Base-by-base conservation (phyloP, 2,888 invertebrate species). In the Tachina grossa region DNA sequence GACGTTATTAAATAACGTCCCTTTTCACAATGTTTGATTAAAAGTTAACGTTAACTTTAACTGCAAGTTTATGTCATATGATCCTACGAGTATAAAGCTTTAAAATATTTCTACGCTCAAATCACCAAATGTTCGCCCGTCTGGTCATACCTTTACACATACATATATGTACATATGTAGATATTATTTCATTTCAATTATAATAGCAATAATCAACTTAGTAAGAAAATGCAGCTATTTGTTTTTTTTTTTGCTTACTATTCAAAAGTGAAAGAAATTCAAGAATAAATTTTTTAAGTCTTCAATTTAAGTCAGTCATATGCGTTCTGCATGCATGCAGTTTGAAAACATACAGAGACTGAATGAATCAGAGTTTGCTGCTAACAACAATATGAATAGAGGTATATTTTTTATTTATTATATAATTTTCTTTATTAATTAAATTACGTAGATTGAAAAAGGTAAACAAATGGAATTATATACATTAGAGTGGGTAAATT, bases 281-380 rank as follows among this genome's bases (percentile, higher is more conserved):
- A 59, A 61, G 8, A 2, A 31, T 6, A 22, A 14, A 59, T 61
- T 19, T 69, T 31, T 61, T 47, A 9, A 76, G 31, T 31, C 31
- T 39, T 13, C 13, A 59, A 47, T 61, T 31, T 31, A 31, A 31
- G 63, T 41, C 55, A 14, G 14, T 65, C 65, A 31, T 41, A 45
- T 61, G 43, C 72, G 55, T 2, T 55, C 55, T 1, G 11, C 22
- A 22, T 45, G 53, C 14, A 31, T 72, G 68, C 6, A 78, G 31
- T 74, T 65, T 55, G 8, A 57, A 75, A 68, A 51, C 65, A 76
- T 51, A 57, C 68, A 77, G 61, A 10, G 45, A 75, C 51, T 82
- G 74, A 51, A 45, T 81, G 81, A 10, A 14, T 39, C 14, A 22
- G 6, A 63, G 14, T 22, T 65, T 47, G 10, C 31, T 31, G 31